Percentiles rank a stretch among this genome's conserved stretches.
Evolutionary conservation across 2,888 invertebrate species (phyloP).

Genomic region (Liopterus haemorrhoidalis): DNA sequence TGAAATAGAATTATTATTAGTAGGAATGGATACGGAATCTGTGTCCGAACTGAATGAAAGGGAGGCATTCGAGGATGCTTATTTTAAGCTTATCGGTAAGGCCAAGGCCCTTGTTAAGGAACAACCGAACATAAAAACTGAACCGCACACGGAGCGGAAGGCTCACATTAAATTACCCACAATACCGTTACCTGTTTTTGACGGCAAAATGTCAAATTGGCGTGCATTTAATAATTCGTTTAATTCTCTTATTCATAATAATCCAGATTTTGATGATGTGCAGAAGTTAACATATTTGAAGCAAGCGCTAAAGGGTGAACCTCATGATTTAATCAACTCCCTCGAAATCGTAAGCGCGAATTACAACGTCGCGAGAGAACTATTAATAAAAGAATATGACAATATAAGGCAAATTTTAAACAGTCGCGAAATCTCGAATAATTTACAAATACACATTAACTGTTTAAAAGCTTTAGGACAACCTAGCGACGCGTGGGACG

Average conservation of each 20-base stretch:
- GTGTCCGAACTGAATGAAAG: no score
- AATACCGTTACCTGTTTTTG: slow-evolving; percentile 28
- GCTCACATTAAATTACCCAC: slow-evolving; percentile 28
- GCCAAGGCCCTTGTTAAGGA: no score
- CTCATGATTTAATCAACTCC: slow-evolving; percentile 24
- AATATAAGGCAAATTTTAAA: slow-evolving; percentile 28
- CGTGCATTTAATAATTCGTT: slow-evolving; percentile 27
- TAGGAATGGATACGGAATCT: no score
- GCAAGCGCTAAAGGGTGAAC: slow-evolving; percentile 27
- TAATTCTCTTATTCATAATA: slow-evolving; percentile 29
- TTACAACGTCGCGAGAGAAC: slow-evolving; percentile 28
- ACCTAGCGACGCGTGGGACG: slow-evolving; percentile 32
- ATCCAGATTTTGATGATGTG: slow-evolving; percentile 21
- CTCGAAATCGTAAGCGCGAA: slow-evolving; percentile 26
- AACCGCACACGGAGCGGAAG: no score
- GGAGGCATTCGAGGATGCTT: no score
- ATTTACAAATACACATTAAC: slow-evolving; percentile 24
- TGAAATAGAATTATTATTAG: no score
- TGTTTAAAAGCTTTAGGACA: slow-evolving; percentile 30
- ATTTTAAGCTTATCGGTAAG: no score
- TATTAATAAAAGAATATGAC: slow-evolving; percentile 27
- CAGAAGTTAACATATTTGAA: slow-evolving; percentile 31
- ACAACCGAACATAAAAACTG: no score
- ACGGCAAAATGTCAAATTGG: slow-evolving; percentile 26
- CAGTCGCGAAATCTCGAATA: slow-evolving; percentile 26